Conservation (phyloP, 2,797 vertebrate species). For the Enteromius trimaculatus region DNA sequence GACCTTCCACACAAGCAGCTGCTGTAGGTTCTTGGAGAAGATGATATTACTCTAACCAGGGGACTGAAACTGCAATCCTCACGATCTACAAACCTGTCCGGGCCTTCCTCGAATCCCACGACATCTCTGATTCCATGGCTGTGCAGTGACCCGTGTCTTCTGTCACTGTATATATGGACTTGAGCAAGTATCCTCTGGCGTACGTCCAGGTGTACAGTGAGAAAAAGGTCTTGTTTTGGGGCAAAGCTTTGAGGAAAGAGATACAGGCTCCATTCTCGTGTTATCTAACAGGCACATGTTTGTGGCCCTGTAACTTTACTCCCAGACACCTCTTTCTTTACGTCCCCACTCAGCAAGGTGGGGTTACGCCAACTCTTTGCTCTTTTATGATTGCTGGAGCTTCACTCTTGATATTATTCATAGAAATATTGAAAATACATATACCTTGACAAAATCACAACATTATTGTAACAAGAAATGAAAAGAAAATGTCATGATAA, state of each 20-base stretch:
- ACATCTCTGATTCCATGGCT: conserved; percentile 21
- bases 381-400: too few relatives aligned
- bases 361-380: conserved; percentile 1
- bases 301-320: conserved; percentile 48
- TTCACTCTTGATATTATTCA: too few relatives aligned
- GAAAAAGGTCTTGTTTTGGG: conserved; percentile 26
- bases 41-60: conserved; percentile 8
- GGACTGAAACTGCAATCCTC: not conserved
- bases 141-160: conserved; percentile 5
- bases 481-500: too few relatives aligned
- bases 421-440: too few relatives aligned
- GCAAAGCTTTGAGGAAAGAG: conserved; percentile 35
- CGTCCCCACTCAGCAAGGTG: not conserved
- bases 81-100: conserved; percentile 8
- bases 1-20: conserved; percentile 31
- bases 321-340: conserved; percentile 10
- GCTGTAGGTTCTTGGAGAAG: conserved; percentile 22
- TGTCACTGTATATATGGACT: not conserved
- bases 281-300: conserved; percentile 47
- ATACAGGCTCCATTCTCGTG: conserved; percentile 28
- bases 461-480: too few relatives aligned
- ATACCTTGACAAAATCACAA: too few relatives aligned
- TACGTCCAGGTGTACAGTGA: conserved; percentile 8
- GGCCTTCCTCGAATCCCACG: not conserved
- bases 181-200: too few relatives aligned